phyloP scores from a whole-genome alignment of 2,113 vertebrate species.

The Hucho hucho region DNA sequence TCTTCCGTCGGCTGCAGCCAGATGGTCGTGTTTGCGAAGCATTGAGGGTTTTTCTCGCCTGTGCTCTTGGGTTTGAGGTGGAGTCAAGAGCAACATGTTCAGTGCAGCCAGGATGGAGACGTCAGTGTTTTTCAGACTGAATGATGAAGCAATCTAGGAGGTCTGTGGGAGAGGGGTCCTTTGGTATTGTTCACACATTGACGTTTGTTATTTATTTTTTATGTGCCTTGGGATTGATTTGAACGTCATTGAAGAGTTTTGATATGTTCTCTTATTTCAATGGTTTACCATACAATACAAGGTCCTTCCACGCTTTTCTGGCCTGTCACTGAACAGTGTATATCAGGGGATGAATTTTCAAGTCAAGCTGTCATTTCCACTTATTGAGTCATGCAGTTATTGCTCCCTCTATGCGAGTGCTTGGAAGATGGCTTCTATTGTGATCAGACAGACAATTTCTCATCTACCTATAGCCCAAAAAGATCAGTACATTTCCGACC shows the following conservation, averaged over 20 bases:
- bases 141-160: not conserved
- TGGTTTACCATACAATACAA: not conserved
- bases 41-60: slow-evolving; percentile 46
- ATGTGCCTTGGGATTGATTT: too few species aligned
- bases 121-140: slow-evolving; percentile 19
- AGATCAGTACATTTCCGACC: slow-evolving; percentile 42
- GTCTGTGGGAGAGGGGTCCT: not conserved
- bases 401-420: not conserved
- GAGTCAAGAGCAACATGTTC: slow-evolving; percentile 46
- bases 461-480: slow-evolving; percentile 15
- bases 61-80: slow-evolving; percentile 52
- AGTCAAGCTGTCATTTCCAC: not conserved
- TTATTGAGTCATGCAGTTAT: not conserved
- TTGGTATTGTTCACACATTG: not conserved
- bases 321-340: not conserved
- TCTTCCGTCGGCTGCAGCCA: slow-evolving; percentile 54
- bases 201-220: not conserved
- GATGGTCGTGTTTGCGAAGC: slow-evolving; percentile 63
- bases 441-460: not conserved
- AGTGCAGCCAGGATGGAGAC: slow-evolving; percentile 47
- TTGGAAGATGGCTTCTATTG: not conserved
- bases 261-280: not conserved
- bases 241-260: too few species aligned
- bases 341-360: not conserved
- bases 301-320: too few species aligned